Percentiles rank a stretch among this genome's conserved stretches.
phyloP scores from a whole-genome alignment of 2,113 vertebrate species.

The Leuciscus idus region DNA sequence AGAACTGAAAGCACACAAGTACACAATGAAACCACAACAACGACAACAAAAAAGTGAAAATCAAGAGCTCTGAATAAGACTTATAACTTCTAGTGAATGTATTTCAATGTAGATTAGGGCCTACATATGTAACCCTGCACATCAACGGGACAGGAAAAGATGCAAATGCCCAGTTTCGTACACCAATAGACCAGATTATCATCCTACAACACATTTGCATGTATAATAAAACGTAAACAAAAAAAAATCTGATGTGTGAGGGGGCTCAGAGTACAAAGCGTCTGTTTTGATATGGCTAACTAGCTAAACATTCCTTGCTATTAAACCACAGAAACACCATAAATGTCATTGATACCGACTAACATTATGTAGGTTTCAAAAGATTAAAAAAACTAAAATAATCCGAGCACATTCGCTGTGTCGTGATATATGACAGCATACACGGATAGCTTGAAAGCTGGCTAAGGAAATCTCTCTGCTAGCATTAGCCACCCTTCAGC shows the following conservation, averaged over 20 bases:
- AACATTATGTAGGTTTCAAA: neutral
- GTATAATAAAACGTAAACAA: neutral
- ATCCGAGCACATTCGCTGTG: neutral
- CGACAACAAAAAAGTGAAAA: neutral
- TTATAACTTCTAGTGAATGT: neutral
- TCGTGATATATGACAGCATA: neutral
- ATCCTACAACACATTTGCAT: neutral
- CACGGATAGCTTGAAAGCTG: neutral
- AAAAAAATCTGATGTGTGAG: neutral
- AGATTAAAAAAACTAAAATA: no score
- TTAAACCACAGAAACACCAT: slow-evolving; percentile 1
- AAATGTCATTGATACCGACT: neutral
- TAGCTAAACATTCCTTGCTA: neutral
- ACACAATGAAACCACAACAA: neutral
- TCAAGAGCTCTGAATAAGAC: neutral
- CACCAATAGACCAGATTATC: neutral
- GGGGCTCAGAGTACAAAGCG: slow-evolving; percentile 7
- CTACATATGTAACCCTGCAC: neutral
- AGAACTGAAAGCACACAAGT: neutral
- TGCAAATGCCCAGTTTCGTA: neutral
- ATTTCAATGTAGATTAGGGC: neutral
- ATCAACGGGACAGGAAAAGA: neutral
- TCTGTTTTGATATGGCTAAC: slow-evolving; percentile 24
- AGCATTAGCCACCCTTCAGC: slow-evolving; percentile 50
- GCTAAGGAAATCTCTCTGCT: slow-evolving; percentile 27